These are phyloP conservation scores for Gasterosteus nipponicus DNA, from an alignment of 2,113 vertebrate genomes.

Conservation along the genomic window DNA sequence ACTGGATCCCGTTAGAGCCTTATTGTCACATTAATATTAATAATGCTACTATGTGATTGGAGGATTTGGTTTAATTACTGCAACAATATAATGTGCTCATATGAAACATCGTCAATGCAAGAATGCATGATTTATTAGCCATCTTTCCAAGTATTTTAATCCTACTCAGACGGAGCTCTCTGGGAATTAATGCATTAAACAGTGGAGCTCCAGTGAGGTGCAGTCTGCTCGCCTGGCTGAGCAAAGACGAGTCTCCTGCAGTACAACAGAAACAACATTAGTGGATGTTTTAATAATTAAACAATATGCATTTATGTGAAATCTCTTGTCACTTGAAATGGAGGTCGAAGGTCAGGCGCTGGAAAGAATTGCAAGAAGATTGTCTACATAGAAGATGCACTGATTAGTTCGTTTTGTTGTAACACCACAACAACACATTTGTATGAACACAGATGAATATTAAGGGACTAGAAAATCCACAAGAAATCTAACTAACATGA, in stretches of 20 bases:
- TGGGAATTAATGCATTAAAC: constrained; percentile 11
- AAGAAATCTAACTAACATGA: no score
- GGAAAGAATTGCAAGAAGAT: not conserved
- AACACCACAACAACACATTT: no score
- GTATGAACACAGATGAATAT: no score
- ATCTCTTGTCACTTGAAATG: not conserved
- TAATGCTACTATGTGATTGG: not conserved
- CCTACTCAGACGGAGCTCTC: constrained; percentile 25
- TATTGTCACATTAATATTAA: constrained; percentile 31
- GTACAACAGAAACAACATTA: not conserved
- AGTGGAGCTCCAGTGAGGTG: constrained; percentile 30
- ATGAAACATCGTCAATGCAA: constrained; percentile 31
- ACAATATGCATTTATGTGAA: constrained; percentile 10
- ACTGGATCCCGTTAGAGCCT: not conserved
- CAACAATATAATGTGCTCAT: constrained; percentile 23
- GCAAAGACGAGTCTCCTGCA: constrained; percentile 25
- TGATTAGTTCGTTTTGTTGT: no score
- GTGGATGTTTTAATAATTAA: constrained; percentile 19
- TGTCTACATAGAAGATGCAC: constrained; percentile 4
- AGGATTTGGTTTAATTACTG: constrained; percentile 38
- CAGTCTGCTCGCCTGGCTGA: constrained; percentile 12
- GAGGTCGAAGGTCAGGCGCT: constrained; percentile 22
- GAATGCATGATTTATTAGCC: constrained; percentile 22
- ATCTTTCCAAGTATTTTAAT: constrained; percentile 28
- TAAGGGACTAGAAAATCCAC: no score